Evolutionary conservation across 2,888 invertebrate species (phyloP), one percentile per base, ranked within the genome.

Genomic region (Linnaemya tessellans): DNA sequence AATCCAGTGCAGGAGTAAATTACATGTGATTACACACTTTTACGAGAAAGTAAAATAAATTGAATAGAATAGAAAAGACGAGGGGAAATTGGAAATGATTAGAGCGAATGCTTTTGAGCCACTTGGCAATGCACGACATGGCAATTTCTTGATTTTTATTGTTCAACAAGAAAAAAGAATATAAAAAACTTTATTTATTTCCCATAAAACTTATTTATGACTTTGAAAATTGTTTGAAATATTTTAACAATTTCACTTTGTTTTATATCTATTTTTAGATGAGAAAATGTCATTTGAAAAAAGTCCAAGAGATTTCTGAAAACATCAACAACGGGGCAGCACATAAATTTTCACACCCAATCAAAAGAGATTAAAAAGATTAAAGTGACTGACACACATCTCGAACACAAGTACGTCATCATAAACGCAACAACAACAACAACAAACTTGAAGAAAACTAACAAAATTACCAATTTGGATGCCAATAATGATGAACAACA

Each of bases 401-500:
- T 20, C 35, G 46, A 75, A n/a, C 64, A 43, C 5, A 35, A 43
- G 25, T 18, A 75, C 80, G 74, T 80, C 84, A 80, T 74, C 18
- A 30, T 56, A 30, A 13, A 30, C 1, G 25, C 22, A 65, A n/a
- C 22, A 68, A 43, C 13, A 71, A 51, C 11, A 30, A 49, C 2
- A 0, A 13, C 13, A 51, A 41, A 2, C 5, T 30, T 30, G 30
- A 15, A 54, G 1, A 41, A 35, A 13, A 56, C 13, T 18, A 56
- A 18, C 18, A 30, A 3, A 60, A 64, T 56, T 22, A 73, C 15
- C 54, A 81, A 64, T 74, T 70, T 58, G 58, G 81, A 71, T 62
- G 68, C 82, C 68, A 79, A 74, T 58, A 58, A 38, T 58, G 64
- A 56, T 70, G 25, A 78, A 74, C 43, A 71, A 18, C 43, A 74